Conservation (phyloP, 2,113 vertebrate species). For the Cisticola juncidis region DNA sequence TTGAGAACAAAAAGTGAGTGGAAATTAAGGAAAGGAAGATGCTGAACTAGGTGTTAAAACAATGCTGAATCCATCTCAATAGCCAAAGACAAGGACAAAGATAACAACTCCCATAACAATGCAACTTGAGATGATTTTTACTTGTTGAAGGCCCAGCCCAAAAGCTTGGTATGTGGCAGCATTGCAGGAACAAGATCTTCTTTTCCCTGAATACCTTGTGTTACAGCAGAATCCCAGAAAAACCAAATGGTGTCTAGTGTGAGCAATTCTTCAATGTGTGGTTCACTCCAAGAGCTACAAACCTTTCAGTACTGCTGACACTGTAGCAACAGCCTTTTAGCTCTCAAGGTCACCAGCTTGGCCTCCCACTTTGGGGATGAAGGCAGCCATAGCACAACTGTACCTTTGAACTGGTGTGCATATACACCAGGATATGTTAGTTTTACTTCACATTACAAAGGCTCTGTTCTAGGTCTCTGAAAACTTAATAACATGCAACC, state of each 20-base stretch:
- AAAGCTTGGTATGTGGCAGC: background rate
- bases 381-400: background rate
- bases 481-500: background rate
- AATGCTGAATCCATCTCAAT: background rate
- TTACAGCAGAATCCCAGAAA: background rate
- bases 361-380: background rate
- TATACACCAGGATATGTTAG: background rate
- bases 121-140: background rate
- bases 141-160: background rate
- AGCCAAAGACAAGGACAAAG: background rate
- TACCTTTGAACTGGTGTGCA: background rate
- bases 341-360: background rate
- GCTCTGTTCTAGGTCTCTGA: background rate
- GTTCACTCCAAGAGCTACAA: background rate
- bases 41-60: background rate
- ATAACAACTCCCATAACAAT: background rate
- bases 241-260: background rate
- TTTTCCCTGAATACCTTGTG: background rate
- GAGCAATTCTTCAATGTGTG: fast-evolving
- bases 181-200: background rate
- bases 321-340: background rate
- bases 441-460: background rate
- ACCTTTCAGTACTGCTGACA: background rate
- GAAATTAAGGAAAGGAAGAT: background rate
- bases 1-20: background rate